Conservation (phyloP, 2,797 vertebrate species). For the Carcharodon carcharias region DNA sequence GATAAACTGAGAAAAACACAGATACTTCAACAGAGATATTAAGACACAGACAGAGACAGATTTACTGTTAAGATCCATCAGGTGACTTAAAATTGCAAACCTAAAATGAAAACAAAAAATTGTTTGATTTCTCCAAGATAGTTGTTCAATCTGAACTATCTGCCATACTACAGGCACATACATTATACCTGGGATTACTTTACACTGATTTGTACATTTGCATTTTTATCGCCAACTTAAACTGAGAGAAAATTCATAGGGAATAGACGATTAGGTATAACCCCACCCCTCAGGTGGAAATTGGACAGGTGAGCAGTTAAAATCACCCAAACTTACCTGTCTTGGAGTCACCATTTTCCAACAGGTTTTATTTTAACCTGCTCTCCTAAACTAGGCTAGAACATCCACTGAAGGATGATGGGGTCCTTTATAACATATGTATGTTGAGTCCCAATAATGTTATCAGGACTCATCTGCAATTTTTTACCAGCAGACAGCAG, state of each 20-base stretch:
- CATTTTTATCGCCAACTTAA: neutral
- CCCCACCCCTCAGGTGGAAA: neutral
- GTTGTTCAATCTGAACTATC: neutral
- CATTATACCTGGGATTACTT: neutral
- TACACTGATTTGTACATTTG: neutral
- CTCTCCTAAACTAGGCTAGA: neutral
- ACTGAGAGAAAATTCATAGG: neutral
- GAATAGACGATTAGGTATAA: neutral
- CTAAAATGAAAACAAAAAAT: neutral
- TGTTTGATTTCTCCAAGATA: neutral
- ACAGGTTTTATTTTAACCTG: neutral
- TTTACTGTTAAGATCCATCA: slow-evolving; percentile 3
- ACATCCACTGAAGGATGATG: neutral
- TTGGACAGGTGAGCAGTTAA: neutral
- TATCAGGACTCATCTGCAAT: neutral
- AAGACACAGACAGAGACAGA: slow-evolving; percentile 23
- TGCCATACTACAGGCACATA: neutral
- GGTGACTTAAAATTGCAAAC: slow-evolving; percentile 11
- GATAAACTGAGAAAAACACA: neutral
- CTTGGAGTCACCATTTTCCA: too few relatives aligned
- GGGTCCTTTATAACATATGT: neutral
- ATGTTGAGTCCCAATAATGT: neutral
- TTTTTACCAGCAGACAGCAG: neutral
- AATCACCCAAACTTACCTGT: neutral
- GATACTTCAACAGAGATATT: neutral